Percentiles rank a stretch among this genome's conserved stretches.
These are phyloP conservation scores for Malacosoma neustria DNA, from an alignment of 2,888 invertebrate species.

Conservation along the genomic window DNA sequence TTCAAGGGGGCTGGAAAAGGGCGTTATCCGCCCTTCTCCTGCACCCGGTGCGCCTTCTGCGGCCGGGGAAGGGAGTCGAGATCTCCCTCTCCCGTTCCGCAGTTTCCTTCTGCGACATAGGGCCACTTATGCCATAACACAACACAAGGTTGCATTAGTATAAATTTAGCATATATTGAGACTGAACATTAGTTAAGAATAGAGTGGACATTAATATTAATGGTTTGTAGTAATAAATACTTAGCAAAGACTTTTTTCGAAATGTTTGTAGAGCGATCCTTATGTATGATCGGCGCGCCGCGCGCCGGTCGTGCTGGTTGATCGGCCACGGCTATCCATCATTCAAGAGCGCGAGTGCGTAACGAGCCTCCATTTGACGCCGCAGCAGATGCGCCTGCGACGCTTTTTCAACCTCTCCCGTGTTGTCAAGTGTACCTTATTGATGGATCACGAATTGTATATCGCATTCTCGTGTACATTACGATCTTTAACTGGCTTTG, in stretches of 20 bases:
- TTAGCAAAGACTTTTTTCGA: not conserved
- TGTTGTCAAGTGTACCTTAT: constrained; percentile 20
- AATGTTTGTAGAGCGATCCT: not conserved
- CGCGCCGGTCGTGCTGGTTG: constrained; percentile 32
- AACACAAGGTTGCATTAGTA: too few relatives aligned
- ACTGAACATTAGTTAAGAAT: too few relatives aligned
- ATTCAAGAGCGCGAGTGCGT: constrained; percentile 56
- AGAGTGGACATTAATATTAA: too few relatives aligned
- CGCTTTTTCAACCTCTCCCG: constrained; percentile 42
- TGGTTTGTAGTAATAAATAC: too few relatives aligned
- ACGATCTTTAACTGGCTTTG: constrained; percentile 15
- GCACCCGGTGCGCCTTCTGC: too few relatives aligned
- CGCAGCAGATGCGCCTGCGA: constrained; percentile 40
- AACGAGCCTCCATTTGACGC: constrained; percentile 64
- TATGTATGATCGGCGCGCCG: constrained; percentile 1
- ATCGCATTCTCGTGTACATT: constrained; percentile 12
- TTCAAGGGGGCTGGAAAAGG: too few relatives aligned
- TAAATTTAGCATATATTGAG: too few relatives aligned
- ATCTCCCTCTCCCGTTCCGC: too few relatives aligned
- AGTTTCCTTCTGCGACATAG: too few relatives aligned
- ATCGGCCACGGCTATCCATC: constrained; percentile 67
- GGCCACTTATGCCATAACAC: too few relatives aligned
- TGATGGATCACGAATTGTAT: constrained; percentile 51
- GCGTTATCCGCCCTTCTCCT: too few relatives aligned
- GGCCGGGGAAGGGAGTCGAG: too few relatives aligned